A percentile compares a stretch with the other conserved stretches of the same genome.
Evolutionary conservation across 2,797 vertebrate species (phyloP).

Genomic region (Monodelphis domestica): DNA sequence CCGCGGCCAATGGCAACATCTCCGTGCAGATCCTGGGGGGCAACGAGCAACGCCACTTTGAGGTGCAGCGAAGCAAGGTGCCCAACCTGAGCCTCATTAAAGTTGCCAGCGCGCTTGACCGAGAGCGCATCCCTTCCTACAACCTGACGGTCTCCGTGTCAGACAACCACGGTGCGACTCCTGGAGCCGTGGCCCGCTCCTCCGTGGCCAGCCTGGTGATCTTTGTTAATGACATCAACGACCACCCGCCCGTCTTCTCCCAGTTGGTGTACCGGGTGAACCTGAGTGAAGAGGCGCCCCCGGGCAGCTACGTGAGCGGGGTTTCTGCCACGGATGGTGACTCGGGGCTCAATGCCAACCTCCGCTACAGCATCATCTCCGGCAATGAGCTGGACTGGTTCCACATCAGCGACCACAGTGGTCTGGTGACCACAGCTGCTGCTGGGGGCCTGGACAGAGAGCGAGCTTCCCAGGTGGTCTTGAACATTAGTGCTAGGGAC

Average conservation of each 20-base stretch:
- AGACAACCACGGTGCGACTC: constrained; percentile 85
- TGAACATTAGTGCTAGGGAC: constrained; percentile 97
- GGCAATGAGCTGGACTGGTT: constrained; percentile 98
- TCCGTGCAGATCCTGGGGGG: constrained; percentile 96
- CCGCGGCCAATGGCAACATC: constrained; percentile 95
- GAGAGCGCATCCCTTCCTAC: constrained; percentile 96
- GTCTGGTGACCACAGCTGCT: constrained; percentile 91
- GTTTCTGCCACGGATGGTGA: constrained; percentile 97
- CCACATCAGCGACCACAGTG: constrained; percentile 95
- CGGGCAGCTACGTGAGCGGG: constrained; percentile 96
- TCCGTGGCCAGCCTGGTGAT: constrained; percentile 97
- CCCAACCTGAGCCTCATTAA: constrained; percentile 98
- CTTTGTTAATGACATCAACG: constrained; percentile 98
- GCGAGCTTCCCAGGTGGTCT: constrained; percentile 91
- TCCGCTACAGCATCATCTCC: constrained; percentile 96
- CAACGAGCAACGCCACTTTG: constrained; percentile 97
- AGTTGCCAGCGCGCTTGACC: constrained; percentile 95
- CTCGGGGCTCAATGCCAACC: constrained; percentile 97
- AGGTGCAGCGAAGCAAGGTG: constrained; percentile 96
- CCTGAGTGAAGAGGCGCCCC: constrained; percentile 95
- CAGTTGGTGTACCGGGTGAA: constrained; percentile 92
- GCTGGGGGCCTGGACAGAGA: constrained; percentile 91
- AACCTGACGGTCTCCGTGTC: constrained; percentile 97
- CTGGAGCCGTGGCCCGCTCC: constrained; percentile 84
- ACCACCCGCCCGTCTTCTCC: constrained; percentile 96